A percentile compares a stretch with the other conserved stretches of the same genome.
Conservation (phyloP, 2,888 invertebrate genomes). For the Andrena chrysosceles region DNA sequence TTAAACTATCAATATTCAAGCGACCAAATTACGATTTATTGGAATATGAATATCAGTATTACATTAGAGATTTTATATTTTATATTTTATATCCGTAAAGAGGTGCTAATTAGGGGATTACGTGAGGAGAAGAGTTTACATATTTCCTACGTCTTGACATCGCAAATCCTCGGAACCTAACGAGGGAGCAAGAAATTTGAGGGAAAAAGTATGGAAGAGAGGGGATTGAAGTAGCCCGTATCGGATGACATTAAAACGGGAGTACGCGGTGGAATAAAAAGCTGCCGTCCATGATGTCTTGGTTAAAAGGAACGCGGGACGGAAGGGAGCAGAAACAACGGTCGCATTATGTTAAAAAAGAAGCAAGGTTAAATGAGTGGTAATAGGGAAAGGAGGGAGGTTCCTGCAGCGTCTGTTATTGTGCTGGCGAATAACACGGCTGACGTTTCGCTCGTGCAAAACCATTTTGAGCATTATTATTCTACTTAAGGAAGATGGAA, state of each 20-base stretch:
- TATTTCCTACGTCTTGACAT: not conserved
- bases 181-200: not conserved
- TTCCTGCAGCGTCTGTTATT: slow-evolving; percentile 22
- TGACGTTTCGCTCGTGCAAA: not conserved
- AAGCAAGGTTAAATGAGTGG: not conserved
- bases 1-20: not conserved
- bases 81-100: not conserved
- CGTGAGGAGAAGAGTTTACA: not conserved
- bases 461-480: slow-evolving; percentile 10
- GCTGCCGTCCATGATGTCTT: not conserved
- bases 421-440: not conserved
- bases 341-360: slow-evolving; percentile 28
- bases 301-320: not conserved
- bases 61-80: not conserved
- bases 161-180: not conserved
- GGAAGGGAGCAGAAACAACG: slow-evolving; percentile 16
- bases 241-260: slow-evolving; percentile 6
- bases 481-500: not conserved
- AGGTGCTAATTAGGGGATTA: not conserved
- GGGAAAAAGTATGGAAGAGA: not conserved
- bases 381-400: slow-evolving; percentile 12
- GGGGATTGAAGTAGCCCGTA: not conserved
- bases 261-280: slow-evolving; percentile 11
- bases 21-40: not conserved
- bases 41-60: not conserved